Percentiles rank a stretch among this genome's conserved stretches.
These are phyloP conservation scores for Seriola quinqueradiata DNA, from an alignment of 2,113 vertebrate species.

Conservation along the genomic window DNA sequence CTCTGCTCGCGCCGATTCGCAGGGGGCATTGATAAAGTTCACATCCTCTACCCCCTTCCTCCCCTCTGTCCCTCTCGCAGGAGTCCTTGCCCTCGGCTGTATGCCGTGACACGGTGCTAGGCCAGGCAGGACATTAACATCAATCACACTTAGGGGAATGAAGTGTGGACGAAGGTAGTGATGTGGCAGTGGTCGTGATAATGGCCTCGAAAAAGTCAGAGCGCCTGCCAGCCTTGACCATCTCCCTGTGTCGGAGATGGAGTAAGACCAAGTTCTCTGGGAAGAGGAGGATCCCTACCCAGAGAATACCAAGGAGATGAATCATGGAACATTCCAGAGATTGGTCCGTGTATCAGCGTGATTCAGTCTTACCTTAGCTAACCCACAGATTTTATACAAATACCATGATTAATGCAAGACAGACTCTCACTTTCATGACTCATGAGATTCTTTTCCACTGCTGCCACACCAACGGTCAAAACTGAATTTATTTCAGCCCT, in stretches of 20 bases:
- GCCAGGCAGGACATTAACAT: conserved; percentile 62
- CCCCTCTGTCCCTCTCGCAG: conserved; percentile 22
- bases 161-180: conserved; percentile 67
- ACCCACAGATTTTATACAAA: conserved; percentile 26
- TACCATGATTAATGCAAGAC: conserved; percentile 7
- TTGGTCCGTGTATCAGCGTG: background rate
- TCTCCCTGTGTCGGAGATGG: conserved; percentile 34
- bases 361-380: conserved; percentile 34
- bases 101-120: conserved; percentile 59
- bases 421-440: conserved; percentile 9
- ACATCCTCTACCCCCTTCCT: conserved; percentile 22
- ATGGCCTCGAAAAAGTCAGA: conserved; percentile 64
- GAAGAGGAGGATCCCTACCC: conserved; percentile 34
- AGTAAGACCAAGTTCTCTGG: conserved; percentile 20
- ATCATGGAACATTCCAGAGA: conserved; percentile 72
- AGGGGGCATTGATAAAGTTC: conserved; percentile 61
- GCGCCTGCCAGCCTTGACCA: conserved; percentile 49
- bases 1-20: conserved; percentile 62
- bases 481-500: background rate
- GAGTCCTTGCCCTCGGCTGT: conserved; percentile 65
- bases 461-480: background rate
- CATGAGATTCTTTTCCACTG: background rate
- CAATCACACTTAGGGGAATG: conserved; percentile 70
- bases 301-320: conserved; percentile 48
- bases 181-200: conserved; percentile 58